Base-by-base conservation (phyloP, 2,888 invertebrate species). In the Acronicta psi region DNA sequence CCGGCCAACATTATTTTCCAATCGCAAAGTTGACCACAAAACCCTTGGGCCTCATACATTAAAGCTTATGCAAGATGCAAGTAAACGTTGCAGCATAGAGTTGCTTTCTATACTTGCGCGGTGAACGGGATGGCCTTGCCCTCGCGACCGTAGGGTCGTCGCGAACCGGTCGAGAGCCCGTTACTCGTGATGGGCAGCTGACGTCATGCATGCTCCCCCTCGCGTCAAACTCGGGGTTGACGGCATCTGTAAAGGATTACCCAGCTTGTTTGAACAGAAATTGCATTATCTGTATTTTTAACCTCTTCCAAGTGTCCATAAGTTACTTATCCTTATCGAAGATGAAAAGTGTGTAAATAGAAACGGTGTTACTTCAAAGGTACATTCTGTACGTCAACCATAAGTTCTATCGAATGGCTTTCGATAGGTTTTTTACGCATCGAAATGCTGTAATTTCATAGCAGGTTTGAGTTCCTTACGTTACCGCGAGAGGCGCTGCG, bases 71-170 rank as follows among this genome's bases (percentile, higher is more conserved):
- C 71, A 70, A 75, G 34, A 20, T 36, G 64, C 67, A 70, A 77
- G 34, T 17, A 29, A 47, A 11, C 31, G 45, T 73, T 65, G 77
- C 71, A 37, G 46, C 57, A 63, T 59, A 65, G 47, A 44, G 37
- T 49, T 29, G 52, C 65, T 74, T 56, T 74, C 70, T 64, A 77
- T 67, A 53, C 58, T 59, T 59, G 67, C 66, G 52, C 68, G 60
- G 68, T 73, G 69, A 77, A 50, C 64, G 75, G 69, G 18, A 62
- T 72, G 79, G 69, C 77, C 79, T 79, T 80, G 79, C 65, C 71
- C 73, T 54, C 67, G 61, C 59, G 57, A 43, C 51, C 53, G 58
- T 80, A 60, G 75, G 78, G 71, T 80, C 79, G 71, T 59, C 57
- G 52, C 49, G 46, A 62, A 79, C 79, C 79, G 81, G 79, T 80